These are phyloP conservation scores for Pteropus alecto DNA, from an alignment of 2,113 vertebrate genomes.

Conservation along the genomic window DNA sequence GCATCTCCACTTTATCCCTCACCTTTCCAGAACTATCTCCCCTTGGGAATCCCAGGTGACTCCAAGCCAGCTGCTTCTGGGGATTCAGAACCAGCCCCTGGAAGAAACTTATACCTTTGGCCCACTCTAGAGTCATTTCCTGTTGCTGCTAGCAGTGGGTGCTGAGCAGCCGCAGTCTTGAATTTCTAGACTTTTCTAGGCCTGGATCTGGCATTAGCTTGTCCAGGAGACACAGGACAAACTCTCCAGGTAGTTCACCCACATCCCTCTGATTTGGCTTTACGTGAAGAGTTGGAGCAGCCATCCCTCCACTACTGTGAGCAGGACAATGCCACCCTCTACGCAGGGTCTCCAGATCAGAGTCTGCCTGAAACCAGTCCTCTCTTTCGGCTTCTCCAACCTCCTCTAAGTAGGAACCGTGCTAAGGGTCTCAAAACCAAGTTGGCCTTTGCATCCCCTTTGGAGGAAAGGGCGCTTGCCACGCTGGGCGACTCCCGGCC, in stretches of 20 bases:
- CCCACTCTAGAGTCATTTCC: not conserved
- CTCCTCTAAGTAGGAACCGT: not conserved
- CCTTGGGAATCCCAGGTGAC: not conserved
- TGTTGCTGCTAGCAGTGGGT: not conserved
- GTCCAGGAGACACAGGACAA: not conserved
- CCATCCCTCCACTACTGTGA: not conserved
- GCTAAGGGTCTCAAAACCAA: not conserved
- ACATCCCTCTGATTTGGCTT: not conserved
- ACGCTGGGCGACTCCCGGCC: not conserved
- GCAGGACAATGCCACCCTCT: not conserved
- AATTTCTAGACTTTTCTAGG: not conserved
- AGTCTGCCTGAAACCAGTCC: not conserved
- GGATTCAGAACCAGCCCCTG: not conserved
- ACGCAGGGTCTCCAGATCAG: not conserved
- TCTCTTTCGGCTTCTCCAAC: not conserved
- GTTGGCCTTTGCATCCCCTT: not conserved
- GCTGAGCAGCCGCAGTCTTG: not conserved
- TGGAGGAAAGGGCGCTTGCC: no score
- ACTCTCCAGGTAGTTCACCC: not conserved
- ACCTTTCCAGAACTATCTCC: not conserved
- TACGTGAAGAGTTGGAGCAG: not conserved
- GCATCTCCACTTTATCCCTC: not conserved
- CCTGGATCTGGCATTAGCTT: not conserved
- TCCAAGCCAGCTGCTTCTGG: not conserved
- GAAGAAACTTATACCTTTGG: not conserved